Percentiles rank a stretch among this genome's conserved stretches.
These are phyloP conservation scores for Pseudomyrmex pallidus DNA, from an alignment of 1,140 invertebrate species.

Conservation along the genomic window DNA sequence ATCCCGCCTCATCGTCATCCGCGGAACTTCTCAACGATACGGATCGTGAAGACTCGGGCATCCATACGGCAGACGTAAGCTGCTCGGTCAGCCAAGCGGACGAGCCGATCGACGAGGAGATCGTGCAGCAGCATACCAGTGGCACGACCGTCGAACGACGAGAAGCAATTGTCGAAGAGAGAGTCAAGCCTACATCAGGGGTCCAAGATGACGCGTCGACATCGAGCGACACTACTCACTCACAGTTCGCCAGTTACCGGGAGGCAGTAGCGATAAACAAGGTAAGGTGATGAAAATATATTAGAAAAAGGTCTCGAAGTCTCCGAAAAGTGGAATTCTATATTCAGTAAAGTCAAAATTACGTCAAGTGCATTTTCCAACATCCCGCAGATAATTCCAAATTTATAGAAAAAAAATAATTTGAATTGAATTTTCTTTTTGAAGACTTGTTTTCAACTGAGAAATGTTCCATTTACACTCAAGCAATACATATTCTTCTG, in stretches of 20 bases:
- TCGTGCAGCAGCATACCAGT: constrained; percentile 72
- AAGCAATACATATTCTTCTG: constrained; percentile 2
- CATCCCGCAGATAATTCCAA: too few relatives aligned
- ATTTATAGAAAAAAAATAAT: not conserved
- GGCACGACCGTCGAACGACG: constrained; percentile 75
- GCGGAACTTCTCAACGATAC: constrained; percentile 87
- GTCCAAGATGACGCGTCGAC: constrained; percentile 19
- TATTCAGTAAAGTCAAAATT: not conserved
- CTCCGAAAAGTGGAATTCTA: not conserved
- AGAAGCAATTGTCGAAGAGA: constrained; percentile 54
- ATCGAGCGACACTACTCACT: constrained; percentile 37
- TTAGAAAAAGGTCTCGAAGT: not conserved
- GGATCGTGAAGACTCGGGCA: constrained; percentile 92
- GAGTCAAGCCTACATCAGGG: not conserved
- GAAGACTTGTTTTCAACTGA: not conserved
- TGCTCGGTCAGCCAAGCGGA: constrained; percentile 91
- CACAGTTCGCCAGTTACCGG: constrained; percentile 65
- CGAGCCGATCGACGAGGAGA: constrained; percentile 86
- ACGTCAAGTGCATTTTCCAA: too few relatives aligned
- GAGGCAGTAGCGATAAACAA: constrained; percentile 78
- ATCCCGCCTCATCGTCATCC: constrained; percentile 86
- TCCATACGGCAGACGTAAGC: constrained; percentile 92
- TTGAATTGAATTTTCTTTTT: not conserved
- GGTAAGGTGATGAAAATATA: constrained; percentile 72
- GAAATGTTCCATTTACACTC: not conserved